Percentiles rank a stretch among this genome's conserved stretches.
These are phyloP conservation scores for Polydrusus pterygomalis DNA, from an alignment of 2,888 invertebrate genomes.

Conservation along the genomic window DNA sequence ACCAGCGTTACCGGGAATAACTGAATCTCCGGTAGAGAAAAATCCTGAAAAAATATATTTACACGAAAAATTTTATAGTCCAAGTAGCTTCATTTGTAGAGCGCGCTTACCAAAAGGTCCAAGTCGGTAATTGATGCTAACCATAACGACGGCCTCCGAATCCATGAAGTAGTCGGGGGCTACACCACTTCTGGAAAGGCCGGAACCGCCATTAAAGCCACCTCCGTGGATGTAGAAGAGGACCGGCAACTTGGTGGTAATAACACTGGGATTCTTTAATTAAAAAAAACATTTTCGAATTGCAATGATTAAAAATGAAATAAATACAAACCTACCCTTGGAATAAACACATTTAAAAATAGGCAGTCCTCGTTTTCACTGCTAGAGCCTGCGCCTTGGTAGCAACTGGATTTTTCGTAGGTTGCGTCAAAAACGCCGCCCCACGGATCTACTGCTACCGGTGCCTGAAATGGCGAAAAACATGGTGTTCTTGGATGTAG, in stretches of 20 bases:
- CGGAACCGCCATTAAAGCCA: slow-evolving; percentile 26
- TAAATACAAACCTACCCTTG: slow-evolving; percentile 16
- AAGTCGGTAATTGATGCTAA: slow-evolving; percentile 58
- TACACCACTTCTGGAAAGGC: neutral
- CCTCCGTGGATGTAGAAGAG: slow-evolving; percentile 60
- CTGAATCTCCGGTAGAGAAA: slow-evolving; percentile 63
- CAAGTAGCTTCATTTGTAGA: no score
- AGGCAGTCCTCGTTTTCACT: slow-evolving; percentile 45
- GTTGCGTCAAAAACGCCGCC: slow-evolving; percentile 25
- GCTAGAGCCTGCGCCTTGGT: slow-evolving; percentile 19
- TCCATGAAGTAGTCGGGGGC: slow-evolving; percentile 57
- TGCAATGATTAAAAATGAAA: neutral
- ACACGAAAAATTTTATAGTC: neutral
- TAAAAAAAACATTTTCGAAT: neutral
- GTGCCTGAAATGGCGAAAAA: no score
- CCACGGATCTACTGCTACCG: slow-evolving; percentile 39
- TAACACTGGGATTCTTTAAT: slow-evolving; percentile 48
- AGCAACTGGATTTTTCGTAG: slow-evolving; percentile 30
- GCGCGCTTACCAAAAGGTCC: slow-evolving; percentile 57
- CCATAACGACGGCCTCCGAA: slow-evolving; percentile 54
- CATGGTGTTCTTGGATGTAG: no score
- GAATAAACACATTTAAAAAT: slow-evolving; percentile 35
- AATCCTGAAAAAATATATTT: slow-evolving; percentile 59
- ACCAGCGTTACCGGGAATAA: slow-evolving; percentile 64
- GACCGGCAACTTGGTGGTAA: slow-evolving; percentile 55